phyloP scores from a whole-genome alignment of 1,140 invertebrate species.

The Teleopsis dalmanni region DNA sequence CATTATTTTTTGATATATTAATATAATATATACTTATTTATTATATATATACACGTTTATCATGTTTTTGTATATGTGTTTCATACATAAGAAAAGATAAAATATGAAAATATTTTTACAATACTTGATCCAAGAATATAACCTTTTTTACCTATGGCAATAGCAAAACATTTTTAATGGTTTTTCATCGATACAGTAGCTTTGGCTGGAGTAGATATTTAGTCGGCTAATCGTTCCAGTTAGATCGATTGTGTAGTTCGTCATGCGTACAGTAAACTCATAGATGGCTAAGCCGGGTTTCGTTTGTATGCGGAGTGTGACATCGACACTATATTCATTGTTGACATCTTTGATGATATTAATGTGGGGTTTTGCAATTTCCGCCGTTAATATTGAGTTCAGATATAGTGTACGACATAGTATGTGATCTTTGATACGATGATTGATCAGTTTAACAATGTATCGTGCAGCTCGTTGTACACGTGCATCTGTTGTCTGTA shows the following conservation, averaged over 20 bases:
- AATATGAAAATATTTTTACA: not conserved
- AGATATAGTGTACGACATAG: constrained; percentile 49
- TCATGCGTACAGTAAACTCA: constrained; percentile 60
- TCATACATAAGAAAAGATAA: not conserved
- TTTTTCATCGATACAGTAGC: constrained; percentile 66
- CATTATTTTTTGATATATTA: too few relatives aligned
- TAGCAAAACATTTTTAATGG: constrained; percentile 72
- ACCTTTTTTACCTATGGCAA: constrained; percentile 47
- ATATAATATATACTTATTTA: too few relatives aligned
- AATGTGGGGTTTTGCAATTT: constrained; percentile 30
- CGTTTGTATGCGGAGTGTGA: constrained; percentile 58
- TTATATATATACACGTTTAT: too few relatives aligned
- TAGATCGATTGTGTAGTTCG: constrained; percentile 45
- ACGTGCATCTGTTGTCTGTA: constrained; percentile 46
- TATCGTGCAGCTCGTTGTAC: constrained; percentile 49
- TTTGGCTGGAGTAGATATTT: constrained; percentile 76
- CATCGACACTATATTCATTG: constrained; percentile 49
- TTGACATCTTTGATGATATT: constrained; percentile 45
- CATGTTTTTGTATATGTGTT: not conserved
- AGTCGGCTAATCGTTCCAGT: constrained; percentile 66
- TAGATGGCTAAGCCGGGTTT: constrained; percentile 65
- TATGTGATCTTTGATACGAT: constrained; percentile 49
- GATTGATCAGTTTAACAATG: constrained; percentile 58
- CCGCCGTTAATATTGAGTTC: constrained; percentile 37
- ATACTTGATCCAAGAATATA: not conserved